phyloP scores from a whole-genome alignment of 2,888 invertebrate genomes.

The Panzeria rudis region DNA sequence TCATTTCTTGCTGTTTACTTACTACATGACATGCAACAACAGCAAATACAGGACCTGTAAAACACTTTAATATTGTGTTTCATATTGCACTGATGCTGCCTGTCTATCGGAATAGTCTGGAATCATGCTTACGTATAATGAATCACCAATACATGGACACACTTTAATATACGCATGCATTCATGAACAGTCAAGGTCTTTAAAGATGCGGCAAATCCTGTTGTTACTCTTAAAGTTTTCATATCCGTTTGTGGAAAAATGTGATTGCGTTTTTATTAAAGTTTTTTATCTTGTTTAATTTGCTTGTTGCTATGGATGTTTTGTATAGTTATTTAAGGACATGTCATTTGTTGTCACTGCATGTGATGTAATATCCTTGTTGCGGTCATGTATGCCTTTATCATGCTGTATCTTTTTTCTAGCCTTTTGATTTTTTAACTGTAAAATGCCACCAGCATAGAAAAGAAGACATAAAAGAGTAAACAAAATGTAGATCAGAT shows the following conservation, averaged over 20 bases:
- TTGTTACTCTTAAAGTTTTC: slow-evolving; percentile 34
- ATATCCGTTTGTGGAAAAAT: slow-evolving; percentile 25
- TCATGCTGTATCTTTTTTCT: slow-evolving; percentile 81
- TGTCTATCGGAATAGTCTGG: slow-evolving; percentile 20
- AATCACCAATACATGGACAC: slow-evolving; percentile 1
- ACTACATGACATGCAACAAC: slow-evolving; percentile 25
- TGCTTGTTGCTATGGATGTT: slow-evolving; percentile 80
- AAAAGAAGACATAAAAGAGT: slow-evolving; percentile 39
- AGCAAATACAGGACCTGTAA: slow-evolving; percentile 18
- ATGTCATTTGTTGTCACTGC: slow-evolving; percentile 80
- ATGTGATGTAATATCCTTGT: slow-evolving; percentile 80
- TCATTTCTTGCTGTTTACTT: slow-evolving; percentile 53
- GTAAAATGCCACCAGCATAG: slow-evolving; percentile 46
- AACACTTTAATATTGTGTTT: slow-evolving; percentile 51
- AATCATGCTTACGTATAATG: slow-evolving; percentile 6
- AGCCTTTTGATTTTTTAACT: slow-evolving; percentile 83
- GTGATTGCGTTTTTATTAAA: slow-evolving; percentile 34
- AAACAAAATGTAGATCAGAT: slow-evolving; percentile 46
- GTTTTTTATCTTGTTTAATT: slow-evolving; percentile 67
- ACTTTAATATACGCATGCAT: neutral
- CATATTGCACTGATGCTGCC: slow-evolving; percentile 3
- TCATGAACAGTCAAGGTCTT: slow-evolving; percentile 20
- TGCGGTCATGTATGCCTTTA: slow-evolving; percentile 80
- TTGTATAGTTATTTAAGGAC: slow-evolving; percentile 82
- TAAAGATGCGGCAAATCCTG: slow-evolving; percentile 34